Percentiles rank a stretch among this genome's conserved stretches.
Evolutionary conservation across 2,797 vertebrate genomes (phyloP).

Genomic region (Enteromius fasciolatus): DNA sequence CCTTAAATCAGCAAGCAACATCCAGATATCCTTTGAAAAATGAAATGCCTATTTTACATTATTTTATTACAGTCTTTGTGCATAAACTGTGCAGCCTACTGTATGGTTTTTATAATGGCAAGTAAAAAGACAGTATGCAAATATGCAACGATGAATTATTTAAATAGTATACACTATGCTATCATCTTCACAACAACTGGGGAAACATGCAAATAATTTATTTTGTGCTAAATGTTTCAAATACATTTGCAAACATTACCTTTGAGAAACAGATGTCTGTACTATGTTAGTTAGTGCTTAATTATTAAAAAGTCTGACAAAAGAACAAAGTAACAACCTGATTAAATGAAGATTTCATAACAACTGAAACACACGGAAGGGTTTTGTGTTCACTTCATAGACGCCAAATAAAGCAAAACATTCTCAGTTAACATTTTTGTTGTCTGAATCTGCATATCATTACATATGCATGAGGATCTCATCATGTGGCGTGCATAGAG

Average conservation of each 20-base stretch:
- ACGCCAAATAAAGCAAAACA: not conserved
- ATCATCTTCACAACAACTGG: too few species aligned
- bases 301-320: not conserved
- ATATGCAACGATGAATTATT: too few species aligned
- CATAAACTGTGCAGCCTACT: not conserved
- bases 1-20: not conserved
- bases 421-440: slow-evolving; percentile 27
- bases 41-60: not conserved
- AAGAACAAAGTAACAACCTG: not conserved
- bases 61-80: not conserved
- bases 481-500: not conserved
- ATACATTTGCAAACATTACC: not conserved
- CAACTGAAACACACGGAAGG: not conserved
- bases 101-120: too few species aligned
- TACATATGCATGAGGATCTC: slow-evolving; percentile 21
- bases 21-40: not conserved
- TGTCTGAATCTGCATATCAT: slow-evolving; percentile 62
- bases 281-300: not conserved
- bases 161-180: too few species aligned
- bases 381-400: not conserved
- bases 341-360: not conserved
- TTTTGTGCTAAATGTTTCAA: not conserved
- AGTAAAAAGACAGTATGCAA: too few species aligned
- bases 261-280: not conserved
- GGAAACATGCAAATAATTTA: not conserved